Evolutionary conservation across 2,888 invertebrate genomes (phyloP), one percentile per base, ranked within the genome.

Genomic region (Parnassius glacialis): DNA sequence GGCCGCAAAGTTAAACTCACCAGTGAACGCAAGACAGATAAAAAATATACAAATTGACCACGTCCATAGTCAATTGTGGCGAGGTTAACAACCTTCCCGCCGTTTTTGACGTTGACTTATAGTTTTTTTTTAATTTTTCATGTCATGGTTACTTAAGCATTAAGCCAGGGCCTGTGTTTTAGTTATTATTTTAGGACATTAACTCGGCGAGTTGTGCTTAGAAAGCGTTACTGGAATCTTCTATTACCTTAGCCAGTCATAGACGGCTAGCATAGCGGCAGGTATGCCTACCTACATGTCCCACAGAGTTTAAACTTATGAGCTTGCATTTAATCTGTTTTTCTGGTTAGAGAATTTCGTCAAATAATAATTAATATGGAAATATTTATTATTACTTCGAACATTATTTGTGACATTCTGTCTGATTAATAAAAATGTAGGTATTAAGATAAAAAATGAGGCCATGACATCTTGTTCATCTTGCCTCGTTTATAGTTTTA

Each of bases 61-160:
- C 57, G 25, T 53, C 12, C 20, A 50, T 53, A 57, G 43, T 13
- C 48, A 44, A 59, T 56, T 47, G 54, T 53, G 13, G 61, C 10
- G 61, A 64, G 70, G 68, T 74, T 69, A 70, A 68, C 65, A 68
- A 71, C 70, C 74, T 68, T 64, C 63, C 63, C 65, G 75, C 70
- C 68, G 66, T 73, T 68, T 65, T 58, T 61, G 57, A 53, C 62
- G 41, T 54, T 62, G 62, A 52, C 55, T 51, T 59, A 59, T 56
- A 43, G 11, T n/a, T 51, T 61, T 61, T 62, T 62, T 62, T 55
- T 10, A 11, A 13, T 12, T 53, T 13, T 53, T 20, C 41, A 34
- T 45, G 50, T 10, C 20, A 25, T 42, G 62, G 43, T 59, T 52
- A 57, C 62, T 51, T 54, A 58, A 59, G 42, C 59, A 16, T 62